Percentiles rank a stretch among this genome's conserved stretches.
Evolutionary conservation across 2,797 vertebrate species (phyloP).

Genomic region (Xenopus petersii): DNA sequence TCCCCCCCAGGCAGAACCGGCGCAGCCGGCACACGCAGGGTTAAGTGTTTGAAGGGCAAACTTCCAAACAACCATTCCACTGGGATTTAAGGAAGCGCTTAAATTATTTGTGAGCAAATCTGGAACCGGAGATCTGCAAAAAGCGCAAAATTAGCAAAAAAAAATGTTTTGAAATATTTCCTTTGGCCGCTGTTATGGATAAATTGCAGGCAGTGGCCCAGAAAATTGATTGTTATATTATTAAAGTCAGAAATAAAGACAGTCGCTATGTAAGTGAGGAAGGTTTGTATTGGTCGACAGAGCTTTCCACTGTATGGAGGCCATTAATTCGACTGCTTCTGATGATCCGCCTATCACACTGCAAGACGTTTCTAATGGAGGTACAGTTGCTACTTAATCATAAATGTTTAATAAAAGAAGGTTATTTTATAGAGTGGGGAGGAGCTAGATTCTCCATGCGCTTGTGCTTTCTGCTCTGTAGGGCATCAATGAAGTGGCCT

Average conservation of each 20-base stretch:
- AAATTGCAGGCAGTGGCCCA: constrained; percentile 33
- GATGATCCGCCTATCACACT: too few relatives aligned
- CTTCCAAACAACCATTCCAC: background rate
- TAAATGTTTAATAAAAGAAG: too few relatives aligned
- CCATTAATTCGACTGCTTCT: too few relatives aligned
- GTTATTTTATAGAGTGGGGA: too few relatives aligned
- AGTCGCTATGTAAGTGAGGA: constrained; percentile 19
- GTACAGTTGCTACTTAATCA: too few relatives aligned
- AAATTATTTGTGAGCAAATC: constrained; percentile 9
- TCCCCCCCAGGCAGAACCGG: too few relatives aligned
- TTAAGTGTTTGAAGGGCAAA: background rate
- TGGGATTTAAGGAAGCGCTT: constrained; percentile 7
- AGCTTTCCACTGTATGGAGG: constrained; percentile 3
- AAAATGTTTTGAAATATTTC: background rate
- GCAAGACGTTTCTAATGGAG: too few relatives aligned
- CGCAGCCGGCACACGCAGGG: background rate
- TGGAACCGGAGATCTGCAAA: constrained; percentile 15
- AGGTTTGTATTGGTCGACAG: constrained; percentile 17
- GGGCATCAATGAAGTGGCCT: too few relatives aligned
- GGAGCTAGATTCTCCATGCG: too few relatives aligned
- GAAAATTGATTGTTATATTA: constrained; percentile 47
- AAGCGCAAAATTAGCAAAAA: constrained; percentile 37
- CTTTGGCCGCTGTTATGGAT: constrained; percentile 26
- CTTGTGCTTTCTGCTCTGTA: too few relatives aligned
- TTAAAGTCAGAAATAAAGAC: constrained; percentile 30